Conservation (phyloP, 2,888 invertebrate species). For the Agrochola lota region DNA sequence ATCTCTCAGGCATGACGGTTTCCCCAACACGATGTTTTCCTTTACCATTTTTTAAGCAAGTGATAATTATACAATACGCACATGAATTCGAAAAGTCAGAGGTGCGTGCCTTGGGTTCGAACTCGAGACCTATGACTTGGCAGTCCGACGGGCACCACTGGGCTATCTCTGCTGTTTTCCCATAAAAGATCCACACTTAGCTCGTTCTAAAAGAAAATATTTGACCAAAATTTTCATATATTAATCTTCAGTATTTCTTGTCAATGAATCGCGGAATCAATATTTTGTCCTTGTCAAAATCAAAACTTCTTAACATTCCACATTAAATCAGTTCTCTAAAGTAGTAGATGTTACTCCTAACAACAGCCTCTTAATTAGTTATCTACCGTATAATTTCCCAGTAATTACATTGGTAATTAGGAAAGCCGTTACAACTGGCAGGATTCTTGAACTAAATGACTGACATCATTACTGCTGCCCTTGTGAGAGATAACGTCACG, state of each 20-base stretch:
- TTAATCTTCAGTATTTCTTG: background rate
- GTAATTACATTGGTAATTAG: conserved; percentile 42
- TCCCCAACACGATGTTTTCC: too few relatives aligned
- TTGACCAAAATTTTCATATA: too few relatives aligned
- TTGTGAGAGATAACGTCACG: conserved; percentile 32
- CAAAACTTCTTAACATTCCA: background rate
- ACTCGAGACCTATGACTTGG: too few relatives aligned
- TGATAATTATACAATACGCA: too few relatives aligned
- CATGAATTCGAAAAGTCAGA: too few relatives aligned
- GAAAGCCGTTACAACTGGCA: conserved; percentile 15
- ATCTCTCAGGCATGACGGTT: too few relatives aligned
- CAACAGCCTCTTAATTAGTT: conserved; percentile 21
- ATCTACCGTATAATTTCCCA: conserved; percentile 28
- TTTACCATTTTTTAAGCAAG: too few relatives aligned
- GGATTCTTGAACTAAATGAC: conserved; percentile 61
- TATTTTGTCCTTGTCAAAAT: too few relatives aligned
- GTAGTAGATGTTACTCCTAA: background rate
- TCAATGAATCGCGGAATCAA: too few relatives aligned
- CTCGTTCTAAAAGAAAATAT: background rate
- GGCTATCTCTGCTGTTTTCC: too few relatives aligned
- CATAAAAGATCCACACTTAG: background rate
- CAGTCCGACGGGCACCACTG: too few relatives aligned
- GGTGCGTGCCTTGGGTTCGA: too few relatives aligned
- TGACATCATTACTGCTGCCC: conserved; percentile 52
- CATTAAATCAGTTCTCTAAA: background rate